phyloP scores from a whole-genome alignment of 2,113 vertebrate genomes.

The Thermophis baileyi region DNA sequence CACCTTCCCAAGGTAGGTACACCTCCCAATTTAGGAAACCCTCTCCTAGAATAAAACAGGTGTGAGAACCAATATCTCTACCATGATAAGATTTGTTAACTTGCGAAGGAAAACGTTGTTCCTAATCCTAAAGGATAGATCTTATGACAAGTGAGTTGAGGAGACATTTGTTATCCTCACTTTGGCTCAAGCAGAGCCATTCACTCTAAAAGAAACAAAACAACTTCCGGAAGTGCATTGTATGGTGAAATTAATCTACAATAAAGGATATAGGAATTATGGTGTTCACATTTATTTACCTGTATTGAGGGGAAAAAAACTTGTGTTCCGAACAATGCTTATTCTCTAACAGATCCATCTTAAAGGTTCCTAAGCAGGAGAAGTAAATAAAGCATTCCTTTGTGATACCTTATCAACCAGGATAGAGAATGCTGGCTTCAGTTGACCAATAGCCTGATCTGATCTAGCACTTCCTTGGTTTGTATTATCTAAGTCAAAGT shows the following conservation, averaged over 20 bases:
- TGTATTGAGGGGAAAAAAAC: background rate
- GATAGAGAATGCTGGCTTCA: background rate
- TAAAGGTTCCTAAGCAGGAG: background rate
- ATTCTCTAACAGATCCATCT: background rate
- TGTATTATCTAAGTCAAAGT: background rate
- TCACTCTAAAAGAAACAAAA: background rate
- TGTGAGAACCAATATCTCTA: background rate
- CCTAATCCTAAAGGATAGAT: constrained; percentile 31
- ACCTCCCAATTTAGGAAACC: background rate
- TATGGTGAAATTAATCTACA: constrained; percentile 24
- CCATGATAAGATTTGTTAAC: background rate
- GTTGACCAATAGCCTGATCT: background rate
- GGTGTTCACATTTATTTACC: constrained; percentile 17
- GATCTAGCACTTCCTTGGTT: background rate
- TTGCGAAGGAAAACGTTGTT: background rate
- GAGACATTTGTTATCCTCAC: constrained; percentile 7
- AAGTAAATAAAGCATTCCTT: background rate
- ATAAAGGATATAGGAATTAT: background rate
- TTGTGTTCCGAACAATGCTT: background rate
- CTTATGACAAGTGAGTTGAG: background rate
- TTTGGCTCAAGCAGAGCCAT: background rate
- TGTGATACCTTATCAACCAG: background rate
- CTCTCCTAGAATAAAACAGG: background rate
- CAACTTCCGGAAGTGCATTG: constrained; percentile 11
- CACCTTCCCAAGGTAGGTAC: background rate